Base-by-base conservation (phyloP, 2,797 vertebrate species). In the Ctenochaetus hawaiiensis region DNA sequence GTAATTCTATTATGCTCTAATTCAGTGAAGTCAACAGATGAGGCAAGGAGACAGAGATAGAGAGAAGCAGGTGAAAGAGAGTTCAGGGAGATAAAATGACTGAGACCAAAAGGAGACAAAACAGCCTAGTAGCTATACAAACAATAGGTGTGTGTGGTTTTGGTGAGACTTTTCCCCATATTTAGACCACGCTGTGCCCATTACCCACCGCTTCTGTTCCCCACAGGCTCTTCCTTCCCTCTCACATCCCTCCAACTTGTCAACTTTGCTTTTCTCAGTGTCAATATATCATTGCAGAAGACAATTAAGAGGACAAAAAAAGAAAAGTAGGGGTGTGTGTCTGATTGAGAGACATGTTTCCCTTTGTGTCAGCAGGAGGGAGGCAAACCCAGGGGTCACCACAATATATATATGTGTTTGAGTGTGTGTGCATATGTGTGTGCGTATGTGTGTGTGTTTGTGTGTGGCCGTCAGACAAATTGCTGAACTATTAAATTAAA, bases 1-100 rank as follows among this genome's bases (percentile, higher is more conserved):
- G 37, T 91, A 83, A 94, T 89, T 89, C 11, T 67, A 78, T 93
- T 91, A 89, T 13, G 20, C 60, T 69, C 75, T 88, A 88, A 92
- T 86, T 86, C 43, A 62, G 82, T 83, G 79, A 87, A 85, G 85
- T 78, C 63, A 41, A 49, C 76, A 83, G 70, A 86, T 81, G 81
- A 87, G 75, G 54, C 64, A 57, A 41, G 48, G 60, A 80, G 69
- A 72, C 0, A 6, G 22, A 65, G 65, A 43, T 17, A 43, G 57
- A 64, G 52, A 64, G 58, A 52, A 10, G 61, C 0, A 30, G 79
- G 83, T 88, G 79, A 90, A 71, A 68, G 57, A 72, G 73, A 82
- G 86, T 83, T 89, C 79, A 90, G 65, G 72, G 41, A 64, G 72
- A 70, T 58, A 54, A 80, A 80, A 60, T 26, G 16, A 63, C 13